Base-by-base conservation (phyloP, 2,797 vertebrate species). In the Semaprochilodus insignis region DNA sequence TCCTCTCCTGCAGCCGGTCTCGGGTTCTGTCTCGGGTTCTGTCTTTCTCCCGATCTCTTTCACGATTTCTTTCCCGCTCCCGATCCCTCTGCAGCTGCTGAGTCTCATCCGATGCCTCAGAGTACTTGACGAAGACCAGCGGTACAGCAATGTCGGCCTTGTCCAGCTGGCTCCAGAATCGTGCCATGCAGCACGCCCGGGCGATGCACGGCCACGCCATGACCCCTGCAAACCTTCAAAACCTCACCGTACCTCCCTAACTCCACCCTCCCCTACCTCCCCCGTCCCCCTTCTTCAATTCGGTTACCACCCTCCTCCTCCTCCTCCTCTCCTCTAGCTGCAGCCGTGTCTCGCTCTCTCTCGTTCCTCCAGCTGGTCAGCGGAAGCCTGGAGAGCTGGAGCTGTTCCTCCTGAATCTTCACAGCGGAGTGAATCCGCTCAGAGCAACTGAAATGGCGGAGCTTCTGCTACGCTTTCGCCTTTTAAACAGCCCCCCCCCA, bases 201-300 rank as follows among this genome's bases (percentile, higher is more conserved):
- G 96, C 97, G 90, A 99, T 99, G 90, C 97, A 99, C 86, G 98
- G 97, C 98, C 98, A 99, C 88, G 98, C 98, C 98, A 99, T 99
- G 91, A 65, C 92, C 81, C 70, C 69, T 72, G 11, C 23, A 6
- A 52, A 13, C 40, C 69, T 25, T 63, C 25, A 23, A 23, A 60
- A 60, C 94, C 95, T 91, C 81, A 87, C n/a, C 44, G 44, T 48
- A 21, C 57, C 60, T 54, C 91, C 90, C 92, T 92, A 93, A 92
- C 94, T 94, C 93, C 89, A 31, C 74, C 77, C 2, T 15, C 69
- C 60, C 60, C 23, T 27, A 31, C 91, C 91, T 92, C 92, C 91
- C 90, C 90, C 60, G 27, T 91, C 92, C 91, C 90, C 90, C 60
- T 63, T 31, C 23, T 63, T 10, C 15, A 14, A 1, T 17, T 27